phyloP scores from a whole-genome alignment of 2,113 vertebrate species.

The Genyomyrus donnyi region DNA sequence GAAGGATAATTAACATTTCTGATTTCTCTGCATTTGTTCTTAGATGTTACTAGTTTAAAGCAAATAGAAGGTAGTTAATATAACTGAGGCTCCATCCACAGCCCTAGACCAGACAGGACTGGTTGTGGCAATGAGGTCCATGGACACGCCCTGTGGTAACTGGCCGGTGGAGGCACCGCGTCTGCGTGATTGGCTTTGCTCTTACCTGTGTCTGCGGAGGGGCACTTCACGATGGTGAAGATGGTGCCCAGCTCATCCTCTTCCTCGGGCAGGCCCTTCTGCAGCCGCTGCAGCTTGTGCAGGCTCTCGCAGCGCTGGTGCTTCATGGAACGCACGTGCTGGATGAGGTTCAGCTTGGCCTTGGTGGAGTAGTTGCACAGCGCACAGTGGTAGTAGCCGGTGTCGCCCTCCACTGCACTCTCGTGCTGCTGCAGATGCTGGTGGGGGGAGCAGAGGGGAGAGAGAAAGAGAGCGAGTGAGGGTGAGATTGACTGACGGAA shows the following conservation, averaged over 20 bases:
- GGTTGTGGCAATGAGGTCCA: not conserved
- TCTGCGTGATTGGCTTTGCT: not conserved
- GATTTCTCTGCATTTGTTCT: not conserved
- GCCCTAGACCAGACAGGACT: not conserved
- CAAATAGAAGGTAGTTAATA: not conserved
- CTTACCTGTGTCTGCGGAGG: conserved; percentile 66
- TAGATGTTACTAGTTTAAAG: not conserved
- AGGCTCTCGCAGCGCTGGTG: conserved; percentile 92
- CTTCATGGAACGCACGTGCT: conserved; percentile 90
- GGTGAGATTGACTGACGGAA: conserved; percentile 36
- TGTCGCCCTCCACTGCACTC: conserved; percentile 77
- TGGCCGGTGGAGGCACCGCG: not conserved
- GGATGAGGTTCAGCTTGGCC: conserved; percentile 94
- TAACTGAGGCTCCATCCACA: not conserved
- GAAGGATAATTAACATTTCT: conserved; percentile 4
- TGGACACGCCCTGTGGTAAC: not conserved
- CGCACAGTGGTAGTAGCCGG: conserved; percentile 87
- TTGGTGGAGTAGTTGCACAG: conserved; percentile 95
- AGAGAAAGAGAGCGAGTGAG: conserved; percentile 21
- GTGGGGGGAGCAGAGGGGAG: not conserved
- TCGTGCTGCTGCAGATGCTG: conserved; percentile 96
- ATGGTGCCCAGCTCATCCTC: conserved; percentile 92
- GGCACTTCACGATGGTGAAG: conserved; percentile 85
- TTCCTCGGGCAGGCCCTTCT: conserved; percentile 71
- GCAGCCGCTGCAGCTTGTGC: conserved; percentile 81